phyloP scores from a whole-genome alignment of 2,888 invertebrate species.

The Argyresthia albistria region DNA sequence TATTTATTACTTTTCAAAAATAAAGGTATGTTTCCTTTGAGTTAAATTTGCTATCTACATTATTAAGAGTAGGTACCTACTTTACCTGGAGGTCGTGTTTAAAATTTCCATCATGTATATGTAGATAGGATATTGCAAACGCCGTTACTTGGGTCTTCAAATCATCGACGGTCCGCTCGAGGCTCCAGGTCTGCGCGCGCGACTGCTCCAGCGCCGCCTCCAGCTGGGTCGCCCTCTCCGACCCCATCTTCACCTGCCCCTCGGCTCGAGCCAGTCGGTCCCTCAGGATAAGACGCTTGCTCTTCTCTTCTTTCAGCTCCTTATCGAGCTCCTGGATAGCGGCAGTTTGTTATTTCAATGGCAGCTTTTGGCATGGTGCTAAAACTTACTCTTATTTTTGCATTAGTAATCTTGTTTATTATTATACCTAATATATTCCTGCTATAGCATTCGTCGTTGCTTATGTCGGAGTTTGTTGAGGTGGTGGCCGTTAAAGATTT shows the following conservation, averaged over 20 bases:
- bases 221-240: conserved; percentile 31
- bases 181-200: conserved; percentile 23
- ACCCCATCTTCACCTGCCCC: conserved; percentile 35
- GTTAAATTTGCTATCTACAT: no score
- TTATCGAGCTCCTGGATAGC: conserved; percentile 43
- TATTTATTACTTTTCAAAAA: no score
- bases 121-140: no score
- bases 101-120: no score
- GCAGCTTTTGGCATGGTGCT: no score
- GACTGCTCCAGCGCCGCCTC: conserved; percentile 40
- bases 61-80: no score
- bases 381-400: not conserved
- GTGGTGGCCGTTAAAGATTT: no score
- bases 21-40: no score
- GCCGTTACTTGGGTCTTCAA: conserved; percentile 37
- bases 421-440: no score
- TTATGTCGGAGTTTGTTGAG: no score
- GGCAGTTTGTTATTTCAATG: conserved; percentile 3
- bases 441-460: no score
- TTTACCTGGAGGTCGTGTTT: no score
- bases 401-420: not conserved
- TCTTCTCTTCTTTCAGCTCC: conserved; percentile 45
- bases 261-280: conserved; percentile 37
- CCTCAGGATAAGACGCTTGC: conserved; percentile 26
- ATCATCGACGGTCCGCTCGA: conserved; percentile 41